Conservation (phyloP, 2,888 invertebrate species). For the Spilarctia lutea region DNA sequence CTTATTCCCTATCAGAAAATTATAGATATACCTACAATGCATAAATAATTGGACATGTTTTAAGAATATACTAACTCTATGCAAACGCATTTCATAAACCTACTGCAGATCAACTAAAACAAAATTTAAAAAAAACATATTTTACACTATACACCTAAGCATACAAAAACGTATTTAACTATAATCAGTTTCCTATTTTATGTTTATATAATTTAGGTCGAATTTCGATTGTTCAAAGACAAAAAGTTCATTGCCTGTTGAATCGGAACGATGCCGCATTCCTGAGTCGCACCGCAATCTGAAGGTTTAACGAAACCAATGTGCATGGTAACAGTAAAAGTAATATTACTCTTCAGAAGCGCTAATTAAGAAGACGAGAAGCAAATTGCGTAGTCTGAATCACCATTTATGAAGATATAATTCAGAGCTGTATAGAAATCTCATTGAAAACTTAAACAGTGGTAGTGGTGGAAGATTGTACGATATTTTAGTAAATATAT, state of each 20-base stretch:
- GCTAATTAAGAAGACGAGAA: background rate
- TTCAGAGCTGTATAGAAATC: background rate
- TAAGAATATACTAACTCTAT: background rate
- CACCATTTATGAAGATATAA: background rate
- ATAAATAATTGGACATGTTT: background rate
- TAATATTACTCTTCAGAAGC: background rate
- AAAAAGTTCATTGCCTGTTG: conserved; percentile 12
- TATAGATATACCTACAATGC: background rate
- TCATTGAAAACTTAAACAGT: background rate
- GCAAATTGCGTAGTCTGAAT: background rate
- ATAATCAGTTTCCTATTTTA: background rate
- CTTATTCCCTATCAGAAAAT: background rate
- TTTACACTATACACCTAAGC: background rate
- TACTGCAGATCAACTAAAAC: background rate
- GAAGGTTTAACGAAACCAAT: background rate
- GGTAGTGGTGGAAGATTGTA: no score
- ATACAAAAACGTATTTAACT: background rate
- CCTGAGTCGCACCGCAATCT: conserved; percentile 3
- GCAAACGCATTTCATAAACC: background rate
- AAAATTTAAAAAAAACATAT: background rate
- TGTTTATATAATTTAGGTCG: background rate
- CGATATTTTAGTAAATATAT: background rate
- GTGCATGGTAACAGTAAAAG: background rate
- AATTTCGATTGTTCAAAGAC: conserved; percentile 1
- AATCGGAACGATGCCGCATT: conserved; percentile 9